phyloP scores from a whole-genome alignment of 2,797 vertebrate species.

The Ctenosaura bakeri region DNA sequence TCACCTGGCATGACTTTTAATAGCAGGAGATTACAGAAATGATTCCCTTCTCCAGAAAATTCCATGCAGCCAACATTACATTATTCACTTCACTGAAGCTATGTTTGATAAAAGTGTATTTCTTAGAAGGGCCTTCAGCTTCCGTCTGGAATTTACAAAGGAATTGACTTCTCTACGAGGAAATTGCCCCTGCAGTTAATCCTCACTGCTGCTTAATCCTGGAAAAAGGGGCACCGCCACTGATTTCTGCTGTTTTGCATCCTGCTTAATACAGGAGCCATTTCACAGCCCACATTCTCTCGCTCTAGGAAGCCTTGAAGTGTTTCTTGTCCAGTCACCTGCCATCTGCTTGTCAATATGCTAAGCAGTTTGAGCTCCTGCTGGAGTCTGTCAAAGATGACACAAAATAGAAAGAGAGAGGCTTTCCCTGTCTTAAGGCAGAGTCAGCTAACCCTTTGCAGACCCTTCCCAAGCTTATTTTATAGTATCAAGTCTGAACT shows the following conservation, averaged over 20 bases:
- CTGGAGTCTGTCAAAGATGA: conserved; percentile 7
- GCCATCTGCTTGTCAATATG: conserved; percentile 1
- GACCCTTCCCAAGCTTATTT: neutral
- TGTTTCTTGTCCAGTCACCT: neutral
- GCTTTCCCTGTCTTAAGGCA: conserved; percentile 1
- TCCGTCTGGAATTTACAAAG: neutral
- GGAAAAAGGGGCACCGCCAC: neutral
- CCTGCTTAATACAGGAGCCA: neutral
- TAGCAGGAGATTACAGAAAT: neutral
- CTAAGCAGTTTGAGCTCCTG: neutral
- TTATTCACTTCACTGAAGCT: neutral
- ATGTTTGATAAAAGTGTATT: neutral
- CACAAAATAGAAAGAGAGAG: neutral
- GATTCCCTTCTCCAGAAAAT: neutral
- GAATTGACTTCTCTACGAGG: neutral
- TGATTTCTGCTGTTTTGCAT: neutral
- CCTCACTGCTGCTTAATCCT: neutral
- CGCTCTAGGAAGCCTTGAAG: conserved; percentile 1
- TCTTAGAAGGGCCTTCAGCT: neutral
- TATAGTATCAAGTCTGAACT: neutral
- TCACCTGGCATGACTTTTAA: neutral
- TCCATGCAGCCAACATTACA: neutral
- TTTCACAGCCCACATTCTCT: neutral
- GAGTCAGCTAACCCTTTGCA: neutral
- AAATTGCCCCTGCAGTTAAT: neutral